Evolutionary conservation across 2,888 invertebrate species (phyloP).

Genomic region (Andrena dorsata): DNA sequence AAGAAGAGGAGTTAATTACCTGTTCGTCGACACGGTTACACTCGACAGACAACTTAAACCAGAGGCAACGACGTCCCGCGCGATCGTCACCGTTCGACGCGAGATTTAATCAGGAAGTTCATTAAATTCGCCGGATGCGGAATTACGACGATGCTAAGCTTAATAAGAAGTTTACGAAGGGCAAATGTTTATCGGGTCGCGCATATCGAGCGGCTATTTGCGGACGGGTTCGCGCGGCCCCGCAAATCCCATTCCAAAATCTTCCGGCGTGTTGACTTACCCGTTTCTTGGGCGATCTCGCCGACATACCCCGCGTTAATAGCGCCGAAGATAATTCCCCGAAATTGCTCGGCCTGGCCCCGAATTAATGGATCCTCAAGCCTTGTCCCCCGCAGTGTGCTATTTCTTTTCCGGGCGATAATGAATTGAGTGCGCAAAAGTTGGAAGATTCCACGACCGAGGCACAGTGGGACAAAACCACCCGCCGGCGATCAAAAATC

Average conservation of each 20-base stretch:
- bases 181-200: constrained; percentile 33
- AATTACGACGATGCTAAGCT: constrained; percentile 17
- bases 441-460: too few species aligned
- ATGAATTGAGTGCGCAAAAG: neutral
- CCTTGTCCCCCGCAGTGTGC: neutral
- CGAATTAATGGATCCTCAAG: neutral
- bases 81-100: constrained; percentile 7
- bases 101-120: constrained; percentile 49
- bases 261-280: constrained; percentile 5
- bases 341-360: neutral
- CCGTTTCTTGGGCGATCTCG: neutral
- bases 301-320: neutral
- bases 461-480: too few species aligned
- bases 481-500: too few species aligned
- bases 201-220: constrained; percentile 12
- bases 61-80: neutral
- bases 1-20: constrained; percentile 46
- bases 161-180: constrained; percentile 7
- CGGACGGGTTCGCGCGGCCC: neutral
- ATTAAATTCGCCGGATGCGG: constrained; percentile 36
- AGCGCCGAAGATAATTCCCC: neutral
- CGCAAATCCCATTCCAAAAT: constrained; percentile 9
- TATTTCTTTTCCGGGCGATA: neutral
- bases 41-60: constrained; percentile 5
- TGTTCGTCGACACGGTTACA: constrained; percentile 10